A percentile compares a stretch with the other conserved stretches of the same genome.
These are phyloP conservation scores for Tachysurus vachellii DNA, from an alignment of 2,113 vertebrate genomes.

Conservation along the genomic window DNA sequence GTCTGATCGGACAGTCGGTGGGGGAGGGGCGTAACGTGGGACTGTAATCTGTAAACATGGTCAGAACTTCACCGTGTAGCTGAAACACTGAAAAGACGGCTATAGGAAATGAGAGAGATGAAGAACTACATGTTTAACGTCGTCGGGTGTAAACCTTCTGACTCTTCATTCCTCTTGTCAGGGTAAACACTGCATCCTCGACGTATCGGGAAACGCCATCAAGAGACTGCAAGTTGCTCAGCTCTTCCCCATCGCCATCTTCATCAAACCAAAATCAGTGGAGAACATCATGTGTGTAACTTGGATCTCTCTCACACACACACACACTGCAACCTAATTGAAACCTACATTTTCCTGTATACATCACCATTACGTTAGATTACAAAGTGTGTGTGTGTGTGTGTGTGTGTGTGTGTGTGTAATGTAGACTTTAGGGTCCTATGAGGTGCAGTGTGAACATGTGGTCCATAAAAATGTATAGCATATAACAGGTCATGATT, in stretches of 20 bases:
- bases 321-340: background rate
- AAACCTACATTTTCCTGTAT: background rate
- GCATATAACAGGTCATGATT: too few relatives aligned
- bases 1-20: background rate
- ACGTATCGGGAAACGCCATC: conserved; percentile 98
- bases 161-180: conserved; percentile 58
- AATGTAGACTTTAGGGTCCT: background rate
- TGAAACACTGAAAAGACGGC: background rate
- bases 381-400: background rate
- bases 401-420: background rate
- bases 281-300: conserved; percentile 95
- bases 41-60: background rate
- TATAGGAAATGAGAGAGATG: background rate
- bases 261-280: conserved; percentile 96
- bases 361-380: background rate
- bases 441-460: background rate
- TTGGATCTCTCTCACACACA: background rate
- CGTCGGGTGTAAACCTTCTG: background rate
- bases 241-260: conserved; percentile 92
- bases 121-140: background rate
- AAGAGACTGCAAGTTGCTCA: conserved; percentile 94
- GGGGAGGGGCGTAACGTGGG: too few relatives aligned
- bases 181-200: conserved; percentile 98
- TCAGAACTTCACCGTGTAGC: background rate
- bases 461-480: too few relatives aligned